A percentile compares a stretch with the other conserved stretches of the same genome.
These are phyloP conservation scores for Macrocentrus cingulum DNA, from an alignment of 1,140 invertebrate genomes.

Conservation along the genomic window DNA sequence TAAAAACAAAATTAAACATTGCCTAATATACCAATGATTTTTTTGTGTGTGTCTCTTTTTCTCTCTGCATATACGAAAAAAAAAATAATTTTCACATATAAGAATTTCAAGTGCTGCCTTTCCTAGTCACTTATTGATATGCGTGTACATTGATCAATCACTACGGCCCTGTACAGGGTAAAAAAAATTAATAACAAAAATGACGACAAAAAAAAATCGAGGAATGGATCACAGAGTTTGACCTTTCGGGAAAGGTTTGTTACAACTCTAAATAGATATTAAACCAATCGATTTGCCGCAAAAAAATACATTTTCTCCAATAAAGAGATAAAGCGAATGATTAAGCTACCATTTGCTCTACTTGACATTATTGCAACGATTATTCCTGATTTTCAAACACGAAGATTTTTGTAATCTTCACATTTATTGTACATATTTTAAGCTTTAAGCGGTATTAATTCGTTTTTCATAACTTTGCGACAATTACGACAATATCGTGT, in stretches of 20 bases:
- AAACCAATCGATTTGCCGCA: constrained; percentile 14
- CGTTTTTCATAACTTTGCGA: constrained; percentile 2
- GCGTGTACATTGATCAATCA: not conserved
- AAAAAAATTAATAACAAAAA: constrained; percentile 9
- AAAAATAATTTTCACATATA: not conserved
- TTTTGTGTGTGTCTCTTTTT: too few relatives aligned
- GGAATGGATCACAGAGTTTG: constrained; percentile 30
- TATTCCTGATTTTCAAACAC: not conserved
- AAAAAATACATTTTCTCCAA: constrained; percentile 10
- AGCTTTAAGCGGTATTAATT: constrained; percentile 25
- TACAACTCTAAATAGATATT: constrained; percentile 23
- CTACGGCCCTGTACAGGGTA: not conserved
- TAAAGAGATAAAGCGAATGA: not conserved
- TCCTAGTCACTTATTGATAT: not conserved
- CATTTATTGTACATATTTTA: constrained; percentile 17
- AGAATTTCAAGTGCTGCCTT: too few relatives aligned
- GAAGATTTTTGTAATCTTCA: constrained; percentile 25
- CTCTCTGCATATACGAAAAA: too few relatives aligned
- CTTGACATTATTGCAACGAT: not conserved
- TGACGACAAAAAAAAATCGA: constrained; percentile 16
- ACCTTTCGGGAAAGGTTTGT: constrained; percentile 15
- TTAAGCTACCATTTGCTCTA: not conserved
- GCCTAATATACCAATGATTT: too few relatives aligned
- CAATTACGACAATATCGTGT: constrained; percentile 12
- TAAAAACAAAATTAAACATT: too few relatives aligned